Evolutionary conservation across 2,113 vertebrate genomes (phyloP), one percentile per base, ranked within the genome.

Genomic region (Cephalopterus ornatus): DNA sequence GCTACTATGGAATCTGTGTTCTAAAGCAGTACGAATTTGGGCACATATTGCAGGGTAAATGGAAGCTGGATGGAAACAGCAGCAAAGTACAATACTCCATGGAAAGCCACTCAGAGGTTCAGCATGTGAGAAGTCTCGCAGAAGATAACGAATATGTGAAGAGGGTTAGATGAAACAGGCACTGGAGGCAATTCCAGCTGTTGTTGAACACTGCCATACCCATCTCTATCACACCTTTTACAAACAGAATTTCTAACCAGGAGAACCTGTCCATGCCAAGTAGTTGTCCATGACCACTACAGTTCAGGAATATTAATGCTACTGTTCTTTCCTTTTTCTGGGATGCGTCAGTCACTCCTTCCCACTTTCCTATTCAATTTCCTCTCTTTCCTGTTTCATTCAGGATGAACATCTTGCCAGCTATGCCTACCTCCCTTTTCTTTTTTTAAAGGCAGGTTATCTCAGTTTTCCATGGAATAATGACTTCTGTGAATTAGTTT

Each of bases 51-150:
- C 49, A 68, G 2, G 20, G 3, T 17, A 72, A 37, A 22, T 22
- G 7, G 33, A 68, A 33, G 17, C 1, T 59, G 35, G 21, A 50
- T 30, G 19, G 41, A 65, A 85, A 61, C 1, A 39, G 14, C 1
- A 89, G n/a, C 14, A 84, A 80, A 94, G 59, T 11, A 55, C 1
- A 1, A 8, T 32, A n/a, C 5, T 5, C 2, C 17, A 8, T 4
- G 9, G 33, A 81, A 82, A 61, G 52, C 5, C 1, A 3, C 20
- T 50, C 12, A n/a, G 22, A 49, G 3, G 17, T 26, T 61, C 9
- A 73, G 26, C 1, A 0, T 0, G 1, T 21, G 11, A 66, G 22
- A 14, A 52, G 30, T 33, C 19, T 22, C 74, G 11, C 28, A 63
- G 26, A 72, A 68, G 39, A 12, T 23, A 76, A 61, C 5, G 28